Base-by-base conservation (phyloP, 2,888 invertebrate genomes). In the Parelbella ahira region DNA sequence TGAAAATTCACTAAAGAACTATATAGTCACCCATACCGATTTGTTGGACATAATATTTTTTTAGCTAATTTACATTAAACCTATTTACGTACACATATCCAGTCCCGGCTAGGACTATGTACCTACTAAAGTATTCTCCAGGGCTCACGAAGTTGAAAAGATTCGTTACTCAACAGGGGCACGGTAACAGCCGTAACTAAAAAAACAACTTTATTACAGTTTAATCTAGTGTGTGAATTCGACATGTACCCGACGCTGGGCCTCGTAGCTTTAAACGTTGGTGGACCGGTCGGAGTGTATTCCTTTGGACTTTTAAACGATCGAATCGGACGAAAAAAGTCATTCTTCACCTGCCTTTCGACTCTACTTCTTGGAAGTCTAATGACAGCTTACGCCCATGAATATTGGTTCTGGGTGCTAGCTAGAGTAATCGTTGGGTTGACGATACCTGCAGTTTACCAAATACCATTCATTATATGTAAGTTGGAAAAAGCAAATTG, bases 401-500 rank as follows among this genome's bases (percentile, higher is more conserved):
- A 92, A 61, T 96, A 94, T 69, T 94, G 94, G 93, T 90, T 91
- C 50, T 97, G 97, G 95, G 92, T 94, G 1, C 81, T 90, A 1
- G 94, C 94, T 58, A 89, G 97, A 49, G 87, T 93, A 8, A 88
- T 96, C 30, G 96, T 97, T n/a, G 97, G 97, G 1, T 79, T 96
- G 3, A 96, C 97, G 0, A 94, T 97, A 60, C 97, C 97, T 2
- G 97, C 97, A 0, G 92, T 97, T 23, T 97, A 97, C 75, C 96
- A 97, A 82, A 97, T 97, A 74, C 97, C 97, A 0, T 97, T 97
- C 69, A 97, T 97, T 45, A 96, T 97, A 63, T 95, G 97, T 97
- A 83, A 91, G 93, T 89, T 63, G 46, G 20, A n/a, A n/a, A n/a
- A n/a, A n/a, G n/a, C n/a, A n/a, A n/a, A n/a, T n/a, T n/a, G n/a